Evolutionary conservation across 2,797 vertebrate genomes (phyloP), one percentile per base, ranked within the genome.

Genomic region (Lepidocolaptes lacrymiger): DNA sequence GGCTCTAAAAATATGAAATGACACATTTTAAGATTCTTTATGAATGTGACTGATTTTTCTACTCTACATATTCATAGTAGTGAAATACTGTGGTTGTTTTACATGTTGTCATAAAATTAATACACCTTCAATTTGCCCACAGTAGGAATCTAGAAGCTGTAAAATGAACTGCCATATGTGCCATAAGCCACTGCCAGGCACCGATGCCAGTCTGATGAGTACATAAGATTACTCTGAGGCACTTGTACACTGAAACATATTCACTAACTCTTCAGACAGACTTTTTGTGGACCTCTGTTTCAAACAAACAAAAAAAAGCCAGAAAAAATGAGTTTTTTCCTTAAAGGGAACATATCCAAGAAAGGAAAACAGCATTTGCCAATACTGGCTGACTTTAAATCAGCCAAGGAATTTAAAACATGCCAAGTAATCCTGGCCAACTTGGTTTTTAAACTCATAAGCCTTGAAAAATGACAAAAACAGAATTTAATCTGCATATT

Each of bases 391-490:
- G 71, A 84, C 68, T 82, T 85, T 76, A 63, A 95, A 52, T 55
- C 58, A 63, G 74, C 37, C 82, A 89, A 95, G n/a, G 46, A 86
- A 90, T 84, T 90, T 84, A 52, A 90, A 93, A 76, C 79, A 77
- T 74, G 84, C 67, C 41, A 85, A 91, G 39, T 86, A 95, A 88
- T 43, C 34, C 23, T 34, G 64, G 44, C 64, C 32, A 86, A 44
- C 41, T 78, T 78, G 51, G 9, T 28, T 88, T 92, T 90, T 85
- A 81, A 92, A 85, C 39, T 67, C 62, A 30, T 36, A 68, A 79
- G 62, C 43, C 37, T 69, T 85, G 69, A 83, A 95, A 94, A 79
- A 91, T 77, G 28, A 68, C 8, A 78, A 91, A 64, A 76, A 0
- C 52, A 58, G 62, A 73, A 81, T 89, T 84, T 80, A 88, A 54